These are phyloP conservation scores for Uropsilus gracilis DNA, from an alignment of 2,113 vertebrate species.

Conservation along the genomic window DNA sequence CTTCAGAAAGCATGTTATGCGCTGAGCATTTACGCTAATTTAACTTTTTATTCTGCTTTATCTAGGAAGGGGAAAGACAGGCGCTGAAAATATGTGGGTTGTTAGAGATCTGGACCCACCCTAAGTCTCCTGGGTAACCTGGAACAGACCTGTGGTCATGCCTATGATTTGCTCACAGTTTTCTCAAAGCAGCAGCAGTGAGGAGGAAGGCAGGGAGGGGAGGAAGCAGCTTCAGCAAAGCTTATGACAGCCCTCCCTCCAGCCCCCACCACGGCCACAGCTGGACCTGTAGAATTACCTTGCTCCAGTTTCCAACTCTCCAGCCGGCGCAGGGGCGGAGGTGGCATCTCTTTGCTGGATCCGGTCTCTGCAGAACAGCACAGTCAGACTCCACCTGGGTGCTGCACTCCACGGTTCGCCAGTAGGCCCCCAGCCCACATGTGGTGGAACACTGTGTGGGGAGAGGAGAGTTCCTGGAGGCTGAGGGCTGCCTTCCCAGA, in stretches of 20 bases:
- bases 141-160: neutral
- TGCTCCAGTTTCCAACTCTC: conserved; percentile 94
- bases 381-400: conserved; percentile 89
- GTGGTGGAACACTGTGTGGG: conserved; percentile 92
- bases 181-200: neutral
- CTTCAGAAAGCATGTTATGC: neutral
- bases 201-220: neutral
- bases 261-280: neutral
- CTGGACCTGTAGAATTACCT: conserved; percentile 83
- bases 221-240: neutral
- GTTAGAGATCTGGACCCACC: neutral
- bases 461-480: neutral
- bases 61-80: neutral
- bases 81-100: neutral
- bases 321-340: conserved; percentile 93
- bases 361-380: conserved; percentile 87
- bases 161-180: neutral
- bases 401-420: conserved; percentile 92
- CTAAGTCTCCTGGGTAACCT: neutral
- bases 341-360: conserved; percentile 92
- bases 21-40: neutral
- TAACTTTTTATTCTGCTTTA: neutral
- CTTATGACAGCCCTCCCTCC: fast-evolving
- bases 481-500: neutral
- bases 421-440: conserved; percentile 94